These are phyloP conservation scores for Neopelma chrysocephalum DNA, from an alignment of 2,797 vertebrate species.

Conservation along the genomic window DNA sequence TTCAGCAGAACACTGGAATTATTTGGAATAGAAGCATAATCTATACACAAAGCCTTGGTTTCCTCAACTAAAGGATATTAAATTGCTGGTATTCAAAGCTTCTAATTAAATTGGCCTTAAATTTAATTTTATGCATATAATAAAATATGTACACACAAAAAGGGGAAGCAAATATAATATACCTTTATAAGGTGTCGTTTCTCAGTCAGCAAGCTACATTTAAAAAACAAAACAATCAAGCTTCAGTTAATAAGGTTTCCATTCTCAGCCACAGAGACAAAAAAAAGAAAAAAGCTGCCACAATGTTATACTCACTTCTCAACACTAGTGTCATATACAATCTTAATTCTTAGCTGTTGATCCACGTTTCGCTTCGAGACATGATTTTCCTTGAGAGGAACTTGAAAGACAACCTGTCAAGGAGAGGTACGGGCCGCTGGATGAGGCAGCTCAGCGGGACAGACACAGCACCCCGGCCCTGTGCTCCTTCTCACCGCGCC, in stretches of 20 bases:
- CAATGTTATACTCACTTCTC: slow-evolving; percentile 82
- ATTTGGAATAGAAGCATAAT: neutral
- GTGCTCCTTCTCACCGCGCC: fast-evolving
- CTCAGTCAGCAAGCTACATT: slow-evolving; percentile 78
- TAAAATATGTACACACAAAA: fast-evolving
- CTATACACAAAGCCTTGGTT: neutral
- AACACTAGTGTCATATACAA: slow-evolving; percentile 89
- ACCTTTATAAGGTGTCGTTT: slow-evolving; percentile 86
- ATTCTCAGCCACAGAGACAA: fast-evolving
- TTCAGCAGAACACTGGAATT: neutral
- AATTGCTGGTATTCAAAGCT: neutral
- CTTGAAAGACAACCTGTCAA: slow-evolving; percentile 85
- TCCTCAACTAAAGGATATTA: neutral
- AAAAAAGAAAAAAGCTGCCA: neutral
- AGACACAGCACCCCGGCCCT: neutral
- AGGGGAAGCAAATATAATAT: neutral
- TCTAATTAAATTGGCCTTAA: neutral
- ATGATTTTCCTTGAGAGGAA: slow-evolving; percentile 84
- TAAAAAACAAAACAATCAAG: neutral
- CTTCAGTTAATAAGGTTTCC: neutral
- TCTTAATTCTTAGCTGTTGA: slow-evolving; percentile 88
- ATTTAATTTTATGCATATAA: neutral
- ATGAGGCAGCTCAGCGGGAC: fast-evolving
- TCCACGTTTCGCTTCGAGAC: slow-evolving; percentile 86
- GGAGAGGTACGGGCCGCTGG: neutral